A percentile compares a stretch with the other conserved stretches of the same genome.
Conservation (phyloP, 1,140 invertebrate genomes). For the Macrotrachela quadricornifera region DNA sequence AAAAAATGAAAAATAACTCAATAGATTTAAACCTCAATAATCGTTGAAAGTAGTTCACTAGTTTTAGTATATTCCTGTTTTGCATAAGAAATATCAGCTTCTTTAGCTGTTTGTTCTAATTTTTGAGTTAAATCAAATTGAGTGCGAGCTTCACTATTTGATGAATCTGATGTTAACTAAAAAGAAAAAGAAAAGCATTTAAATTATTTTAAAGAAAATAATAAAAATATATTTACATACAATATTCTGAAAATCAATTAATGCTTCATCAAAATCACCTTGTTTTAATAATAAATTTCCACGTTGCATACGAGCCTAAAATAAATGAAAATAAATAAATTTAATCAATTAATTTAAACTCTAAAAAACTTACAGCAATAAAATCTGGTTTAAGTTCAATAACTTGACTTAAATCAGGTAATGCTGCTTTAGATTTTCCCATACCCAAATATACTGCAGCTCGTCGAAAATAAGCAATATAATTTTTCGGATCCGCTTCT, state of each 20-base stretch:
- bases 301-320: constrained; percentile 56
- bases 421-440: constrained; percentile 77
- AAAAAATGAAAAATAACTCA: neutral
- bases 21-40: constrained; percentile 44
- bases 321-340: constrained; percentile 11
- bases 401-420: constrained; percentile 74
- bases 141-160: constrained; percentile 49
- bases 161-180: constrained; percentile 48
- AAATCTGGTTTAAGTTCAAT: constrained; percentile 84
- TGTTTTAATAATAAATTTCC: constrained; percentile 68
- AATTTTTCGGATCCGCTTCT: constrained; percentile 76
- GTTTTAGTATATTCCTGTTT: constrained; percentile 46
- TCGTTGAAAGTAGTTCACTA: constrained; percentile 43
- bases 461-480: constrained; percentile 55
- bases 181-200: constrained; percentile 18
- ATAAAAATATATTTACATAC: constrained; percentile 42
- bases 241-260: constrained; percentile 56
- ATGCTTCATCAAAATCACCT: constrained; percentile 56
- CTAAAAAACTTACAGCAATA: constrained; percentile 38
- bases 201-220: neutral
- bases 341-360: neutral
- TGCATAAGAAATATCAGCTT: constrained; percentile 43
- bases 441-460: constrained; percentile 87
- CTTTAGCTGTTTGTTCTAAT: constrained; percentile 41
- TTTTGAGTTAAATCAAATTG: constrained; percentile 43